Conservation (phyloP, 35 echinoderm and acorn worm species). For the Lytechinus pictus region DNA sequence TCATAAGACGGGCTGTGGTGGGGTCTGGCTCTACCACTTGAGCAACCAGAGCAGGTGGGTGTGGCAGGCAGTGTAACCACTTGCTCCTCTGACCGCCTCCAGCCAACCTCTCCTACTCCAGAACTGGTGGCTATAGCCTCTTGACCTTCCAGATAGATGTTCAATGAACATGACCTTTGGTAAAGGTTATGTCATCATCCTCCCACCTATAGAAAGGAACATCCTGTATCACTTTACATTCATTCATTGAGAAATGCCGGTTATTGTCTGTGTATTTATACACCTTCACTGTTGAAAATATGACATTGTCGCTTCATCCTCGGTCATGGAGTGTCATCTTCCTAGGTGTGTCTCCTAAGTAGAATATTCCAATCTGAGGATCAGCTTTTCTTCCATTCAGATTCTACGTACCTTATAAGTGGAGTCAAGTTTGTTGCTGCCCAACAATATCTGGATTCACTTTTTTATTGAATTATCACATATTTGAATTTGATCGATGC, state of each 20-base stretch:
- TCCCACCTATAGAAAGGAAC: neutral
- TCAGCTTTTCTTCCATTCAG: neutral
- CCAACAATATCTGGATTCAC: neutral
- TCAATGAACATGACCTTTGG: neutral
- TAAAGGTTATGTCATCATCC: conserved; percentile 1
- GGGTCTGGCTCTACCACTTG: neutral
- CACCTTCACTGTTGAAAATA: neutral
- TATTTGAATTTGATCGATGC: neutral
- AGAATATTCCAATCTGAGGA: neutral
- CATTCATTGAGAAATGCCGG: neutral
- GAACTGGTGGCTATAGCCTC: neutral
- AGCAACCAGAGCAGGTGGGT: neutral
- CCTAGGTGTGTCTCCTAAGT: neutral
- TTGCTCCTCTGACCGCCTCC: neutral
- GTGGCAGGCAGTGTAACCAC: neutral
- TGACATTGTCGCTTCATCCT: neutral
- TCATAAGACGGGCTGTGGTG: neutral
- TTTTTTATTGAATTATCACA: neutral
- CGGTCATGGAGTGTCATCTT: neutral
- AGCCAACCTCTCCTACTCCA: neutral
- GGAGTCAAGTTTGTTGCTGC: neutral
- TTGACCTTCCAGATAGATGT: neutral
- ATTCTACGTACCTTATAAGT: neutral
- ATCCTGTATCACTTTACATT: neutral
- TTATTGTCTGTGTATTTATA: neutral